A percentile compares a stretch with the other conserved stretches of the same genome.
These are phyloP conservation scores for Porites rus DNA, from an alignment of 92 coral and sea anemone species.

Conservation along the genomic window DNA sequence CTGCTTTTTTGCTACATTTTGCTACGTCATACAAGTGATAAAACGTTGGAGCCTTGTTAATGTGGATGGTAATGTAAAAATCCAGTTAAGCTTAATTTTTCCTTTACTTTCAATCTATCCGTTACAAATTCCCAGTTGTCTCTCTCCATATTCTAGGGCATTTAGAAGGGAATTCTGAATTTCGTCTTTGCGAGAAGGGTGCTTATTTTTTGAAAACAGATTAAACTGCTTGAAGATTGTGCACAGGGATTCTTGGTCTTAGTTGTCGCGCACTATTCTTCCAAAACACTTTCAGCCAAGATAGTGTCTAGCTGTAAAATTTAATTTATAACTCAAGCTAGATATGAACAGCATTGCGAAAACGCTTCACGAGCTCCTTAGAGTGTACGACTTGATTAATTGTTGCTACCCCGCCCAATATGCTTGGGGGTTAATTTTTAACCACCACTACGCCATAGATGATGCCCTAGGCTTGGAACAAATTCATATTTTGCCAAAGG, in stretches of 20 bases:
- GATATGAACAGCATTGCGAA: slow-evolving; percentile 61
- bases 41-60: too few relatives aligned
- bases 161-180: too few relatives aligned
- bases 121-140: too few relatives aligned
- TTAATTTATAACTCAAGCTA: slow-evolving; percentile 58
- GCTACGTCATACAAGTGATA: too few relatives aligned
- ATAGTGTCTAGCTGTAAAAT: slow-evolving; percentile 64
- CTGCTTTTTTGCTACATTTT: too few relatives aligned
- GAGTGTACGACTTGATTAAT: slow-evolving; percentile 58
- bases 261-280: slow-evolving; percentile 57
- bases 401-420: slow-evolving; percentile 44
- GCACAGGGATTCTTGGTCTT: slow-evolving; percentile 62
- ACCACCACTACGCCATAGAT: slow-evolving; percentile 31
- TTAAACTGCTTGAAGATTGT: slow-evolving; percentile 52
- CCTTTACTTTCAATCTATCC: too few relatives aligned
- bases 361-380: slow-evolving; percentile 63
- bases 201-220: slow-evolving; percentile 61
- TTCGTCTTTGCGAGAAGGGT: slow-evolving; percentile 24
- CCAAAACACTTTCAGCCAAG: not conserved
- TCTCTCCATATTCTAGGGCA: too few relatives aligned
- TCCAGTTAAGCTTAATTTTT: too few relatives aligned
- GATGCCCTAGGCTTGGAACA: slow-evolving; percentile 1
- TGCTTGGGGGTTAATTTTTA: slow-evolving; percentile 67
- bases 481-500: slow-evolving; percentile 48
- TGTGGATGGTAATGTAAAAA: too few relatives aligned